Evolutionary conservation across 2,797 vertebrate genomes (phyloP).

Genomic region (Tenualosa thibaudeaui): DNA sequence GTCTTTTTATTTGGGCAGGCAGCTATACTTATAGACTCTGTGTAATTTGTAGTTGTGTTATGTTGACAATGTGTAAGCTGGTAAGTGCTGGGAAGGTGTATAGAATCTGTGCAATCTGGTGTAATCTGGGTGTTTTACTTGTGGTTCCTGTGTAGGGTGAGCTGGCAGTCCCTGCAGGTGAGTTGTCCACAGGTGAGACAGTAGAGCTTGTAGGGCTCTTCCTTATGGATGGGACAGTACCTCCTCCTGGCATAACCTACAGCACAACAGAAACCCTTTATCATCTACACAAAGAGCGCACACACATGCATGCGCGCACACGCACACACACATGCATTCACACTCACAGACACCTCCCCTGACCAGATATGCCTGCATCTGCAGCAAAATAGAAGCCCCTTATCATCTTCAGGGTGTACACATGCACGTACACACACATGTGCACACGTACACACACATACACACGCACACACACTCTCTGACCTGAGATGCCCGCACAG

Average conservation of each 20-base stretch:
- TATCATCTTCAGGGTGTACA: neutral
- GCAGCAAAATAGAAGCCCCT: neutral
- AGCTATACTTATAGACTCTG: too few relatives aligned
- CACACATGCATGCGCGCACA: neutral
- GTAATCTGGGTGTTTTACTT: slow-evolving; percentile 17
- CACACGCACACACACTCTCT: neutral
- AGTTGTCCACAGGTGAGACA: slow-evolving; percentile 48
- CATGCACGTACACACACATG: neutral
- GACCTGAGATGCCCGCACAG: neutral
- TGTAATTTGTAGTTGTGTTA: too few relatives aligned
- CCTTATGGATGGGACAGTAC: slow-evolving; percentile 32
- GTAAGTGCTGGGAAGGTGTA: too few relatives aligned
- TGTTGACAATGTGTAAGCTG: too few relatives aligned
- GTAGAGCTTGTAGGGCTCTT: slow-evolving; percentile 34
- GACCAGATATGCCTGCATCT: neutral
- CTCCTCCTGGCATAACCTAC: too few relatives aligned
- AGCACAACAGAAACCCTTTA: neutral
- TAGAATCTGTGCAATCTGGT: neutral
- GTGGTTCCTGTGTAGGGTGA: slow-evolving; percentile 35
- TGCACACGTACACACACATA: neutral
- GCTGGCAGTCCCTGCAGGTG: slow-evolving; percentile 45
- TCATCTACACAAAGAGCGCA: neutral
- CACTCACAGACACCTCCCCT: neutral
- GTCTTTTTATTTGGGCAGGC: too few relatives aligned
- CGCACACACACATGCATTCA: neutral